Evolutionary conservation across 2,113 vertebrate species (phyloP).

Genomic region (Euleptes europaea): DNA sequence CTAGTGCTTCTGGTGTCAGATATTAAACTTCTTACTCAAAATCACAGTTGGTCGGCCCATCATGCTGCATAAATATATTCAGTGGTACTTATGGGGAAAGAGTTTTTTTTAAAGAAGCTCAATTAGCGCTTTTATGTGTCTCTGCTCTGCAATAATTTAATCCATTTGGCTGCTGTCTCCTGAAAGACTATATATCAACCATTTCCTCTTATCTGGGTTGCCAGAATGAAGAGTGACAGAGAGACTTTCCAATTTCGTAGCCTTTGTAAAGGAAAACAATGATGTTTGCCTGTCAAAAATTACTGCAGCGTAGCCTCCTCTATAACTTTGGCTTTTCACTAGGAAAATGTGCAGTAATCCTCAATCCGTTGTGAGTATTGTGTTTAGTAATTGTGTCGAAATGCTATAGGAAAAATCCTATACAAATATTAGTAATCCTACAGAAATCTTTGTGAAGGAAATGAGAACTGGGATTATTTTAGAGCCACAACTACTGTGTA

Average conservation of each 20-base stretch:
- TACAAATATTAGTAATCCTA: neutral
- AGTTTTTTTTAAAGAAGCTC: too few species aligned
- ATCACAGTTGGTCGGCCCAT: too few species aligned
- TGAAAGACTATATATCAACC: neutral
- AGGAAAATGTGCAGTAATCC: neutral
- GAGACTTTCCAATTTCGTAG: too few species aligned
- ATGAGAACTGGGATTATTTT: too few species aligned
- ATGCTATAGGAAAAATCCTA: too few species aligned
- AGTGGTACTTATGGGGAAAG: neutral
- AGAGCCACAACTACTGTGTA: neutral
- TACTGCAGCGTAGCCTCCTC: too few species aligned
- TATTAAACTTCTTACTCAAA: too few species aligned
- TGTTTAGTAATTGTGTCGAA: too few species aligned
- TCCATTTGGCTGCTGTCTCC: neutral
- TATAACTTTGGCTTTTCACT: neutral
- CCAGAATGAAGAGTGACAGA: neutral
- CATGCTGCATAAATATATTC: conserved; percentile 7
- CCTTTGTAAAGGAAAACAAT: neutral
- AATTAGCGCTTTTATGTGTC: conserved; percentile 23
- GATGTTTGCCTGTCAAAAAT: neutral
- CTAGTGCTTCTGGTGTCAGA: too few species aligned
- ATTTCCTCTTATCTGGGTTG: neutral
- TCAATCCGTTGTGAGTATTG: neutral
- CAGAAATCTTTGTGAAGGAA: neutral
- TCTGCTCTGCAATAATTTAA: neutral